Conservation (phyloP, 2,113 vertebrate species). For the Channa maculata region DNA sequence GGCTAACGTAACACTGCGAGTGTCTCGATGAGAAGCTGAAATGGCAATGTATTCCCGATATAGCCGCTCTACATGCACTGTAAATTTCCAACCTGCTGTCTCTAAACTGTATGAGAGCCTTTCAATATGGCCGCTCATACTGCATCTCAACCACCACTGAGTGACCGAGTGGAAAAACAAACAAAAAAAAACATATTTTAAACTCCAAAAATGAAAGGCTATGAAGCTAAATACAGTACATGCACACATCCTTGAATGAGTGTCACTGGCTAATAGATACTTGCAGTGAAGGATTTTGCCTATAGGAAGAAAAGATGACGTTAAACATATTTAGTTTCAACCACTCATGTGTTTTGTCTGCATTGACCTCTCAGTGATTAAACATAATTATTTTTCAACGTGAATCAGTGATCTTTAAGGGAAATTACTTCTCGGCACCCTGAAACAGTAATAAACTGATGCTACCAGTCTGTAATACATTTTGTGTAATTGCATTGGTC, state of each 20-base stretch:
- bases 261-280: constrained; percentile 52
- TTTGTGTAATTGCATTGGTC: constrained; percentile 63
- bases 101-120: constrained; percentile 20
- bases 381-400: constrained; percentile 60
- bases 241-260: constrained; percentile 63
- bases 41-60: constrained; percentile 29
- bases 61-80: constrained; percentile 69
- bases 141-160: constrained; percentile 17
- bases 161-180: constrained; percentile 18
- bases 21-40: constrained; percentile 50
- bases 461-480: constrained; percentile 41
- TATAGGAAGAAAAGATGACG: constrained; percentile 40
- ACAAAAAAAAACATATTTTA: background rate
- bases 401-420: constrained; percentile 67
- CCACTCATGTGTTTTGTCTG: constrained; percentile 46
- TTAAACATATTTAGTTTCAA: constrained; percentile 44
- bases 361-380: constrained; percentile 55
- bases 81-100: constrained; percentile 44
- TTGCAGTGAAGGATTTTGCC: constrained; percentile 50
- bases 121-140: constrained; percentile 1
- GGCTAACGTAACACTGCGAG: constrained; percentile 61
- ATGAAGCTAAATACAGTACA: constrained; percentile 69
- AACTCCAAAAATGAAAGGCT: constrained; percentile 48
- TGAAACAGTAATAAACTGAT: constrained; percentile 55
- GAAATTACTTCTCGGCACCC: constrained; percentile 58